A percentile compares a stretch with the other conserved stretches of the same genome.
Evolutionary conservation across 2,888 invertebrate genomes (phyloP).

Genomic region (Pollenia amentaria): DNA sequence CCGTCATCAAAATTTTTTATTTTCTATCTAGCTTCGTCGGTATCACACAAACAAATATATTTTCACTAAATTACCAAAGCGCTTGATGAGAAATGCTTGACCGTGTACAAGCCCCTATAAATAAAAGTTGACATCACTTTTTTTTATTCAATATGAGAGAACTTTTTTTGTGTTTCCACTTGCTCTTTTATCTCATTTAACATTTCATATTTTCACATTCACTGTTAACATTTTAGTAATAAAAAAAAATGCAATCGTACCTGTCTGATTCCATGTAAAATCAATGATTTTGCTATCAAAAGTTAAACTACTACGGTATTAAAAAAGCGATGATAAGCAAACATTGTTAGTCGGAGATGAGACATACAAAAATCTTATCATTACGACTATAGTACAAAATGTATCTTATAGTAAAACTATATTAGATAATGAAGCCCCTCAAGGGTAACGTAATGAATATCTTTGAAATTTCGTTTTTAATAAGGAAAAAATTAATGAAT

Average conservation of each 20-base stretch:
- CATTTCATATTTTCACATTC: constrained; percentile 14
- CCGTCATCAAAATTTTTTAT: too few relatives aligned
- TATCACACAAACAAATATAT: too few relatives aligned
- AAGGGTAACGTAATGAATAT: background rate
- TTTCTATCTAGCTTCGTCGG: too few relatives aligned
- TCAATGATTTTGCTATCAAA: background rate
- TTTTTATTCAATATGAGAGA: constrained; percentile 16
- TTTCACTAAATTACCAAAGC: too few relatives aligned
- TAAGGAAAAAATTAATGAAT: background rate
- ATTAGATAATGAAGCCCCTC: constrained; percentile 17
- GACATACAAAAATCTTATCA: background rate
- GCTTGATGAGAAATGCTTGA: too few relatives aligned
- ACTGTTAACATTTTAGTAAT: background rate
- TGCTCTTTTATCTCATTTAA: constrained; percentile 16
- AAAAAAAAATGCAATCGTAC: background rate
- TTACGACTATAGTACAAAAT: too few relatives aligned
- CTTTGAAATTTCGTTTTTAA: background rate
- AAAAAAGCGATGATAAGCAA: background rate
- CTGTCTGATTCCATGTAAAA: background rate
- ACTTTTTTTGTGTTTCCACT: constrained; percentile 19
- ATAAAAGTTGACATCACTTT: constrained; percentile 27
- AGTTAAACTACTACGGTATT: background rate
- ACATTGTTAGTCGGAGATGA: background rate
- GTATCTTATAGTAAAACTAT: constrained; percentile 2
- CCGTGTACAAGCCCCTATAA: too few relatives aligned